Evolutionary conservation across 2,797 vertebrate species (phyloP).

Genomic region (Galagoides demidoff): DNA sequence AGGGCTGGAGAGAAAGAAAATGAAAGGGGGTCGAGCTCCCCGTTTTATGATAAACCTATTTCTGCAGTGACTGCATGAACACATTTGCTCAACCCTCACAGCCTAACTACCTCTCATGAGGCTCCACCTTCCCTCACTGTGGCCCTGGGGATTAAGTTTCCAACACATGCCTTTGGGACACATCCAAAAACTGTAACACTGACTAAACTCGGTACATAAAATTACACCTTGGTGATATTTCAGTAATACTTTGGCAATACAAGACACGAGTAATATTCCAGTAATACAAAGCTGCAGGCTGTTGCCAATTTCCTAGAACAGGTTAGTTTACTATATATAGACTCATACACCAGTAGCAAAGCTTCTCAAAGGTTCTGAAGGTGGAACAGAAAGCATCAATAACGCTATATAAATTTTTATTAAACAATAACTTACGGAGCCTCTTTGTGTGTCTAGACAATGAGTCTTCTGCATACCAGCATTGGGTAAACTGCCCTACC

Average conservation of each 20-base stretch:
- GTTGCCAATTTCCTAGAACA: neutral
- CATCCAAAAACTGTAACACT: neutral
- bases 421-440: neutral
- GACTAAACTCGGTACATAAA: neutral
- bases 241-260: neutral
- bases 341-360: neutral
- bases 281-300: neutral
- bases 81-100: neutral
- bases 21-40: too few species aligned
- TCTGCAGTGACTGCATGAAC: neutral
- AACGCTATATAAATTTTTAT: neutral
- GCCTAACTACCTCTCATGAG: neutral
- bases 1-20: too few species aligned
- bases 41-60: neutral
- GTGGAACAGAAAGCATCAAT: neutral
- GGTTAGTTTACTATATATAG: neutral
- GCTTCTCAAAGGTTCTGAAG: neutral
- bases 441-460: neutral
- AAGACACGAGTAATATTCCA: neutral
- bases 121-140: neutral
- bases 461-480: neutral
- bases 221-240: neutral
- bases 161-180: neutral
- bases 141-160: neutral
- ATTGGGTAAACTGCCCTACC: neutral